Base-by-base conservation (phyloP, 2,888 invertebrate genomes). In the Xestia xanthographa region DNA sequence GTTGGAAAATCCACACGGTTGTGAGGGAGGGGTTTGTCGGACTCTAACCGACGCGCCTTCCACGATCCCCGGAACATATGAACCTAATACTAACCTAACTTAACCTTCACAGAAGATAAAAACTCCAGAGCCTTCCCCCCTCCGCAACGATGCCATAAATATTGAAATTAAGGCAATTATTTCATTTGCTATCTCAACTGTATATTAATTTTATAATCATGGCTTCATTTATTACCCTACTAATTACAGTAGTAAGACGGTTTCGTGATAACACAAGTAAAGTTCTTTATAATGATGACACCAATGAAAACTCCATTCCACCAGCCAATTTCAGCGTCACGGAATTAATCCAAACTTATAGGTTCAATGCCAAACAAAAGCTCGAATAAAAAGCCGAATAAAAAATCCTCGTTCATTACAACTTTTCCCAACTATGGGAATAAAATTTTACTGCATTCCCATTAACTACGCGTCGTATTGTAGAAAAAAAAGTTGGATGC, bases 381-480 rank as follows among this genome's bases (percentile, higher is more conserved):
- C 20, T 1, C n/a, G 2, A 41, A 5, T 17, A 66, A 71, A 65
- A 34, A 41, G 1, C 22, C n/a, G 5, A 70, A 78, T 43, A 78
- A 81, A 53, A 82, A 70, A 43, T 77, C 38, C 56, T 66, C 60
- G 22, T 82, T 65, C 53, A 63, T 85, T 72, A 60, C 50, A 69
- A 75, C 8, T 74, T 85, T 72, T 63, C 72, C 48, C 53, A 86
- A 86, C 43, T 45, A 70, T 82, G 63, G 72, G 82, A 82, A 85
- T 85, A 72, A 83, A 84, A 50, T 72, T 75, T 84, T 76, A 76
- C 65, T 63, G 58, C 68, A 69, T 69, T 74, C 58, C 71, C 53
- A 78, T 78, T 85, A 69, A 17, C 14, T 53, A 69, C 45, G 72
- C 62, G 48, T 48, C 38, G 50, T 65, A 53, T 69, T 69, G 56